phyloP scores from a whole-genome alignment of 2,888 invertebrate species.

The Cactoblastis cactorum region DNA sequence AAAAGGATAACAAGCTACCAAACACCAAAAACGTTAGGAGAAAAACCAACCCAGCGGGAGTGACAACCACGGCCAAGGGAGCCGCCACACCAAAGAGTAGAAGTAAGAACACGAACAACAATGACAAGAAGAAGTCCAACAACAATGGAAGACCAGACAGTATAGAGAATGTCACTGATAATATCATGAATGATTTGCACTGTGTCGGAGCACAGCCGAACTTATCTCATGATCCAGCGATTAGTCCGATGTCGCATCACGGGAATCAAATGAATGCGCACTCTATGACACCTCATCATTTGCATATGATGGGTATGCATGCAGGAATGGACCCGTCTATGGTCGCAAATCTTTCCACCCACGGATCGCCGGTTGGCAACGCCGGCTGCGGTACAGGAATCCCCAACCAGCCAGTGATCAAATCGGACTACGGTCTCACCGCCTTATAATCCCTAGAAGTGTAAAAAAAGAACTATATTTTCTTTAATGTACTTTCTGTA shows the following conservation, averaged over 20 bases:
- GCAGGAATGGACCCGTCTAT: constrained; percentile 71
- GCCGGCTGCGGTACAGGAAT: constrained; percentile 70
- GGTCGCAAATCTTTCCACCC: constrained; percentile 70
- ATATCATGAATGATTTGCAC: constrained; percentile 80
- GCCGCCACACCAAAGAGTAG: constrained; percentile 83
- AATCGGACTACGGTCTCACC: constrained; percentile 93
- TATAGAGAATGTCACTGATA: constrained; percentile 82
- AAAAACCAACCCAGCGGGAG: constrained; percentile 87
- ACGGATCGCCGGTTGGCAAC: constrained; percentile 76
- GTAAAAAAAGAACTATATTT: constrained; percentile 70
- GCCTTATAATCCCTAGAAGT: constrained; percentile 79
- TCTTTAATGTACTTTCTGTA: constrained; percentile 60
- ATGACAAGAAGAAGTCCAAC: constrained; percentile 75
- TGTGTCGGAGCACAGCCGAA: constrained; percentile 75
- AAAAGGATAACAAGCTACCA: constrained; percentile 91
- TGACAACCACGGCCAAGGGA: constrained; percentile 77
- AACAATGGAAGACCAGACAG: constrained; percentile 81
- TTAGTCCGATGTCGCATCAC: constrained; percentile 73
- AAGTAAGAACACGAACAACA: constrained; percentile 77
- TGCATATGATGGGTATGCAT: constrained; percentile 73
- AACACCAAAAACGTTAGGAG: constrained; percentile 88
- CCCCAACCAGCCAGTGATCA: constrained; percentile 82
- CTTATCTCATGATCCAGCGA: constrained; percentile 68
- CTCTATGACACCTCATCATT: constrained; percentile 75
- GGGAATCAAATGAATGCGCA: constrained; percentile 73